phyloP scores from a whole-genome alignment of 1,140 invertebrate species.

The Andrena cerasifolii region DNA sequence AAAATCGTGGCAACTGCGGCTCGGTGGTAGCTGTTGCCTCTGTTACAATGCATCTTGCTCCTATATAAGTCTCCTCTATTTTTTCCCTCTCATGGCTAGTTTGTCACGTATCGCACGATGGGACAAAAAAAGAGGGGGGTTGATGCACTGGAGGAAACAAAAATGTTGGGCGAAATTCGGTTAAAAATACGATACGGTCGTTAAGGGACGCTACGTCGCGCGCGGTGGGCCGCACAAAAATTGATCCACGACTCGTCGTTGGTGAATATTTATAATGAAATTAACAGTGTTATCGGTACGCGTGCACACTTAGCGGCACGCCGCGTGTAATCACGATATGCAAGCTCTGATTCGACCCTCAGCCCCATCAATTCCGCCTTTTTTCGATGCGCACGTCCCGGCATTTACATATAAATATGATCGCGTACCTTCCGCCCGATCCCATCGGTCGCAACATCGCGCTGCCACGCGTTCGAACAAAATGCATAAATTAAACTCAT shows the following conservation, averaged over 20 bases:
- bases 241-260: background rate
- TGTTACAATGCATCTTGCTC: constrained; percentile 23
- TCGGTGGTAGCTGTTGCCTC: constrained; percentile 33
- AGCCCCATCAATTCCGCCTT: constrained; percentile 26
- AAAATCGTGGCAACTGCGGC: constrained; percentile 37
- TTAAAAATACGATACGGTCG: background rate
- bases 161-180: background rate
- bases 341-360: constrained; percentile 31
- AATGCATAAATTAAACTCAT: constrained; percentile 63
- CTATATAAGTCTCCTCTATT: constrained; percentile 10
- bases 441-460: constrained; percentile 47
- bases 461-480: constrained; percentile 38
- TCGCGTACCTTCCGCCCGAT: constrained; percentile 39
- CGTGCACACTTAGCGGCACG: constrained; percentile 13
- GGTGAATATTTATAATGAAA: constrained; percentile 43
- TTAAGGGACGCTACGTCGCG: background rate
- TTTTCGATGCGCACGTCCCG: constrained; percentile 29
- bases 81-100: constrained; percentile 18
- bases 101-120: background rate
- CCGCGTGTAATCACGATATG: constrained; percentile 24
- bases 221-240: background rate
- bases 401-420: constrained; percentile 66
- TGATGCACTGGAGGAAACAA: background rate
- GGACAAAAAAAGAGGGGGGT: background rate
- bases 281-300: constrained; percentile 14